phyloP scores from a whole-genome alignment of 1,140 invertebrate species.

The Drosophila ananassae region DNA sequence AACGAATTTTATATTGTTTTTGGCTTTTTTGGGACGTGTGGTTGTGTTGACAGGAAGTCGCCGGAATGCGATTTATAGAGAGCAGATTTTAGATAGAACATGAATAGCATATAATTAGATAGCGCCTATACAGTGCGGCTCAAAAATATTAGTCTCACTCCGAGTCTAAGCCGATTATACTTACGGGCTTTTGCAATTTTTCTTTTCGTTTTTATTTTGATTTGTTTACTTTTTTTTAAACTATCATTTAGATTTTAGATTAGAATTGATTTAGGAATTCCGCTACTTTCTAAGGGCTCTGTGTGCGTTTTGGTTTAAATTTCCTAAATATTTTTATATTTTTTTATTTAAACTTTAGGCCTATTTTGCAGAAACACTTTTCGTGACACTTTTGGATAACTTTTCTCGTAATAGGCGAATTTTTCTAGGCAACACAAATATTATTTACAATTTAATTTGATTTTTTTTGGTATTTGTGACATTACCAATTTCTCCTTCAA shows the following conservation, averaged over 20 bases:
- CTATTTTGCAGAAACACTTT: constrained; percentile 35
- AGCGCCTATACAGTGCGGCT: constrained; percentile 23
- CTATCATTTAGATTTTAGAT: constrained; percentile 35
- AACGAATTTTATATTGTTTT: constrained; percentile 47
- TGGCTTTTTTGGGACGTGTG: constrained; percentile 11
- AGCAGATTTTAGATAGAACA: constrained; percentile 44
- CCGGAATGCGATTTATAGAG: constrained; percentile 65
- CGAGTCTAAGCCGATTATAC: neutral
- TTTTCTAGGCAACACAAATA: constrained; percentile 63
- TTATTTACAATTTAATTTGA: constrained; percentile 35
- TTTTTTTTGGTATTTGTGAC: constrained; percentile 1
- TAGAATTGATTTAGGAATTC: constrained; percentile 75
- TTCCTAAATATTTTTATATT: constrained; percentile 40
- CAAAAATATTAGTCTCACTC: constrained; percentile 8
- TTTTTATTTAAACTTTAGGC: constrained; percentile 24
- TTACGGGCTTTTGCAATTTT: too few species aligned
- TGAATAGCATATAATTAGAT: constrained; percentile 55
- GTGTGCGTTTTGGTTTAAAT: constrained; percentile 38
- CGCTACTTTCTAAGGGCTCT: constrained; percentile 48
- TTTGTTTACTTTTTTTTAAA: constrained; percentile 26
- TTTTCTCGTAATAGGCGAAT: constrained; percentile 48
- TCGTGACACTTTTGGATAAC: constrained; percentile 17
- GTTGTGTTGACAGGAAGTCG: constrained; percentile 74
- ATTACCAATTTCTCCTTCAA: neutral
- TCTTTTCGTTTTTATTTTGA: constrained; percentile 1